phyloP scores from a whole-genome alignment of 2,113 vertebrate genomes.

The Tragelaphus strepsiceros region DNA sequence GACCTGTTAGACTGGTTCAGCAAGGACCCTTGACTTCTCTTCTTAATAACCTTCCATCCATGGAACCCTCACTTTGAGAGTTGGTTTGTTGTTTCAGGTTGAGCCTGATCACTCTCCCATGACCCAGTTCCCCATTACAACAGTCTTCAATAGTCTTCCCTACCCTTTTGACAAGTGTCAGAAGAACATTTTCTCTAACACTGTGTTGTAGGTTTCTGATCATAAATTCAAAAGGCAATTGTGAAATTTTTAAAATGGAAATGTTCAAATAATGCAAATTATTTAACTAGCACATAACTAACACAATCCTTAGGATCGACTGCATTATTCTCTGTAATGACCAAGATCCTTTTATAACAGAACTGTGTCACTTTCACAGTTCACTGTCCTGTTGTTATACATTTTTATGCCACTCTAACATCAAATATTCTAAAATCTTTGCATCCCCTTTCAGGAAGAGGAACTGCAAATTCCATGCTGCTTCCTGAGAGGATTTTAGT shows the following conservation, averaged over 20 bases:
- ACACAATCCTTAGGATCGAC: background rate
- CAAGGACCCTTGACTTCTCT: background rate
- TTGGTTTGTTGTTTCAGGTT: background rate
- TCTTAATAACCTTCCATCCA: background rate
- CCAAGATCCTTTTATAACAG: background rate
- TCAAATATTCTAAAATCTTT: background rate
- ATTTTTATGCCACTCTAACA: background rate
- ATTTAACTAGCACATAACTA: background rate
- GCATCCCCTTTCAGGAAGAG: background rate
- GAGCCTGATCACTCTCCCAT: background rate
- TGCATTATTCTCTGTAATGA: background rate
- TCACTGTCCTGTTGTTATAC: background rate
- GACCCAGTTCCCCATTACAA: background rate
- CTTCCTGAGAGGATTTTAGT: background rate
- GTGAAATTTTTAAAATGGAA: background rate
- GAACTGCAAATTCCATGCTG: background rate
- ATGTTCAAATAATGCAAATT: background rate
- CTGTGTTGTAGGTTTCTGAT: background rate
- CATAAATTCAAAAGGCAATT: background rate
- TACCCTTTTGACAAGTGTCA: background rate
- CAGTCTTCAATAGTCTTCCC: background rate
- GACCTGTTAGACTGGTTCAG: background rate
- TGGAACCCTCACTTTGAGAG: background rate
- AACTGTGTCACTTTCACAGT: background rate
- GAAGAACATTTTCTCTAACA: background rate